These are phyloP conservation scores for Sebastes vulpes DNA, from an alignment of 2,797 vertebrate species.

Conservation along the genomic window DNA sequence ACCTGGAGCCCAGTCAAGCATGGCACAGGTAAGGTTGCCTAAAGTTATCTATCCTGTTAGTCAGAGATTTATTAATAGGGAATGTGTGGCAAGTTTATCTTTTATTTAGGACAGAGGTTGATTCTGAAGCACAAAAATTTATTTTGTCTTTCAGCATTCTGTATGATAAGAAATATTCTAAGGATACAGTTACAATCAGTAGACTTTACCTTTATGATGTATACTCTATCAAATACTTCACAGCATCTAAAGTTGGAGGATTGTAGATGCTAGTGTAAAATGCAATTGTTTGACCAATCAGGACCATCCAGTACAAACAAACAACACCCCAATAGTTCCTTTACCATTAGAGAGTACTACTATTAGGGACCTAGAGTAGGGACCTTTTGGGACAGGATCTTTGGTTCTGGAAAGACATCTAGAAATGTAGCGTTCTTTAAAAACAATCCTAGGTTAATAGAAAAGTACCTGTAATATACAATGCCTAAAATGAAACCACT, in stretches of 20 bases:
- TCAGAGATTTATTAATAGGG: not conserved
- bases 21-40: conserved; percentile 79
- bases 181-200: not conserved
- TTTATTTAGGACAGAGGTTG: not conserved
- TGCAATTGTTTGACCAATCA: too few relatives aligned
- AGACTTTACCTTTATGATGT: not conserved
- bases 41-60: not conserved
- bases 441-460: not conserved
- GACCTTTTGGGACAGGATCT: not conserved
- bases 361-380: not conserved
- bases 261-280: not conserved
- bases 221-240: not conserved
- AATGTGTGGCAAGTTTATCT: not conserved
- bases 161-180: not conserved
- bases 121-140: not conserved
- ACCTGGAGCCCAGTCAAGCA: conserved; percentile 87
- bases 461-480: not conserved
- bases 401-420: not conserved
- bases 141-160: not conserved
- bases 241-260: not conserved
- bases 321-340: too few relatives aligned
- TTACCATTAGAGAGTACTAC: too few relatives aligned
- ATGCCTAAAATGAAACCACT: not conserved
- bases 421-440: not conserved
- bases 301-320: too few relatives aligned